phyloP scores from a whole-genome alignment of 2,113 vertebrate genomes.

The Tenebrosternarchus preto region DNA sequence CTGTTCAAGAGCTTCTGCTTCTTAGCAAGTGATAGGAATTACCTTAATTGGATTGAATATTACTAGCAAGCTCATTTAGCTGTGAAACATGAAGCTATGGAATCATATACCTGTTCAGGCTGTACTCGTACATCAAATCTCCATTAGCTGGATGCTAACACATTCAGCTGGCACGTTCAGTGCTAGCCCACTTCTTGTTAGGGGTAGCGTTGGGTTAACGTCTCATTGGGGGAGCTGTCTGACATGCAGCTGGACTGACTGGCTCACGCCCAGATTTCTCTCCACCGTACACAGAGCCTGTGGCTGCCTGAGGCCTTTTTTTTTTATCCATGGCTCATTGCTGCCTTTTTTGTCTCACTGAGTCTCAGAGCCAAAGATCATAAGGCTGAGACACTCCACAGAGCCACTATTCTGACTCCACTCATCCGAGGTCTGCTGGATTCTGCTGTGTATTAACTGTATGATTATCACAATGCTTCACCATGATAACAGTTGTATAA shows the following conservation, averaged over 20 bases:
- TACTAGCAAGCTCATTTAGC: too few relatives aligned
- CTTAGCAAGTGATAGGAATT: too few relatives aligned
- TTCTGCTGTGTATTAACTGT: too few relatives aligned
- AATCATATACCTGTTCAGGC: too few relatives aligned
- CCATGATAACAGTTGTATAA: too few relatives aligned
- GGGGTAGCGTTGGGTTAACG: not conserved
- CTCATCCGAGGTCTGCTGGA: too few relatives aligned
- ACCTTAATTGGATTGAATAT: too few relatives aligned
- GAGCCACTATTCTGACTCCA: too few relatives aligned
- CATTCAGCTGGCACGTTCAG: not conserved
- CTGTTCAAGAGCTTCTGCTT: too few relatives aligned
- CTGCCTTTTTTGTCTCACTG: not conserved
- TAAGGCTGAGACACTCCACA: not conserved
- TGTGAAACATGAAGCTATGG: too few relatives aligned
- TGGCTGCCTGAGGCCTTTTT: not conserved
- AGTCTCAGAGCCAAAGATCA: not conserved
- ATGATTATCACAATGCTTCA: too few relatives aligned
- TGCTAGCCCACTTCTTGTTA: not conserved
- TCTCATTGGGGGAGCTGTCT: slow-evolving; percentile 19
- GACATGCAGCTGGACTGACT: slow-evolving; percentile 12
- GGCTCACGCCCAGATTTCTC: slow-evolving; percentile 5
- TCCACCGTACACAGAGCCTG: not conserved
- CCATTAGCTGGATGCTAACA: not conserved
- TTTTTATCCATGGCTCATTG: slow-evolving; percentile 17
- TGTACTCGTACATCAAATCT: not conserved